Base-by-base conservation (phyloP, 2,113 vertebrate genomes). In the Spea multiplicata region DNA sequence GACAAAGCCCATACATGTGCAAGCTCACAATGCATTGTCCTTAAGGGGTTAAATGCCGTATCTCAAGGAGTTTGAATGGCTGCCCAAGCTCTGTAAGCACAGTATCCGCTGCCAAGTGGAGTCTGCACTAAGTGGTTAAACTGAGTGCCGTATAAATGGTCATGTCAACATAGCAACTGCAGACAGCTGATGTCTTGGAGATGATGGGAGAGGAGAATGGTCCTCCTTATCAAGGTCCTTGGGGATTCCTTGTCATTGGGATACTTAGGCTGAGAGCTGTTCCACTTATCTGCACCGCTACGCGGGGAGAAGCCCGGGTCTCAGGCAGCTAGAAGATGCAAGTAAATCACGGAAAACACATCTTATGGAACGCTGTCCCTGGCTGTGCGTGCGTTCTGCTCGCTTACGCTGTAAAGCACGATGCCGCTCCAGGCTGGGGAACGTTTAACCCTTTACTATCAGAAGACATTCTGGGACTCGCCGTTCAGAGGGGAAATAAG, bases 211-310 rank as follows among this genome's bases (percentile, higher is more conserved):
- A 67, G 61, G 65, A 67, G 70, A 50, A 80, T 16, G 16, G 52
- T 44, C 71, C 78, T 80, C 62, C 78, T 80, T 61, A 74, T 61
- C 71, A 50, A 4, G 65, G 53, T 61, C 71, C 71, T 65, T 16
- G 3, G 78, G 71, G 78, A 80, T 61, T 80, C 52, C 78, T 74
- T 80, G 78, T 80, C 78, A 74, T 64, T 80, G 10, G 66, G 78
- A 80, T 80, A 61, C 71, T 80, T 80, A 67, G 16, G 62, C 64
- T 59, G 53, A 44, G 59, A 67, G 71, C 71, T 68, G 52, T 80
- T 80, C 71, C 64, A 74, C 78, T 74, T 73, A 80, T 80, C 71
- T 50, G 64, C 65, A 30, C 64, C 50, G 16, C 45, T 67, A 61
- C 65, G 59, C 10, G 8, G 64, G 71, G 64, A 67, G 45, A 73